Percentiles rank a stretch among this genome's conserved stretches.
These are phyloP conservation scores for Eulemur coronatus DNA, from an alignment of 2,797 vertebrate genomes.

Conservation along the genomic window DNA sequence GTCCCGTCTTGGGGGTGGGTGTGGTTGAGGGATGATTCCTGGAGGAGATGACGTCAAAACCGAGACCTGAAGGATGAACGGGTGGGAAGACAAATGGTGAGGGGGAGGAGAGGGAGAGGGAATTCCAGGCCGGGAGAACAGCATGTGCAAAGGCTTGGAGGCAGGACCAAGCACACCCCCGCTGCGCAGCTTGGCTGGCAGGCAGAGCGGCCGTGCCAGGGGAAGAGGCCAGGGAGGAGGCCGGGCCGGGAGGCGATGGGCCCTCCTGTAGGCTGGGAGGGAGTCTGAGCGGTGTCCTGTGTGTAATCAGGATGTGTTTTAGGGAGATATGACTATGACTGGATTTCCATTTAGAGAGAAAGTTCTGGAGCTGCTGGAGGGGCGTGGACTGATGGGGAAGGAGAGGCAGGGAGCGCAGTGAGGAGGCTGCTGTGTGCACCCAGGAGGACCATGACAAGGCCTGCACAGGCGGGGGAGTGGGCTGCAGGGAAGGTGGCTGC, in stretches of 20 bases:
- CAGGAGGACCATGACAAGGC: not conserved
- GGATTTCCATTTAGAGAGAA: not conserved
- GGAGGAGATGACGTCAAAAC: not conserved
- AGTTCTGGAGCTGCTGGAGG: not conserved
- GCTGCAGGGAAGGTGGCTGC: not conserved
- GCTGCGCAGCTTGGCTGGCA: fast-evolving
- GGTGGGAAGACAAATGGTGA: not conserved
- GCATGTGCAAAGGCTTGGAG: not conserved
- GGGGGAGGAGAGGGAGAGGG: not conserved
- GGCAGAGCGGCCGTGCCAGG: not conserved
- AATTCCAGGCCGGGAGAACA: not conserved
- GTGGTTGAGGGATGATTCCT: not conserved
- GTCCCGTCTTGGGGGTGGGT: not conserved
- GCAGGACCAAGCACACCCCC: not conserved
- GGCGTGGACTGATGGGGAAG: not conserved
- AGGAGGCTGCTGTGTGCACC: not conserved
- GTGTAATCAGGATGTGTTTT: not conserved
- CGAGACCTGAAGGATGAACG: not conserved
- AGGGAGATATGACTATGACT: not conserved
- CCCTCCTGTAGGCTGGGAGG: not conserved
- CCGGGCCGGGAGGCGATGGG: not conserved
- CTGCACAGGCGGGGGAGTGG: not conserved
- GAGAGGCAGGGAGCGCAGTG: not conserved
- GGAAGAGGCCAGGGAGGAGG: not conserved
- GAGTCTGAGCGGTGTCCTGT: not conserved